Evolutionary conservation across 2,113 vertebrate species (phyloP), one percentile per base, ranked within the genome.

Genomic region (Cyanistes caeruleus): DNA sequence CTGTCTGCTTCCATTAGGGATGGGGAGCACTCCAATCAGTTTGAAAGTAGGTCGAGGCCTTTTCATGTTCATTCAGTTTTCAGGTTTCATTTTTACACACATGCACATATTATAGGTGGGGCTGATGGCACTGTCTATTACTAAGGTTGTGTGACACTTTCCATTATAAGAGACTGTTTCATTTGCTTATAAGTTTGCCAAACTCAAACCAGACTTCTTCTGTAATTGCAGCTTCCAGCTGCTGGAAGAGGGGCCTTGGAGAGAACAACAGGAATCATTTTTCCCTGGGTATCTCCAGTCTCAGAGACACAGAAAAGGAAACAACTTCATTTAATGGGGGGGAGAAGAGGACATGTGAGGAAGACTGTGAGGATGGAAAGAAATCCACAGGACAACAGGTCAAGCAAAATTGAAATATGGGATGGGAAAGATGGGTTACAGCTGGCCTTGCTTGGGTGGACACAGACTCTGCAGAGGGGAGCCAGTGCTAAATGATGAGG

Each of bases 1-100:
- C 87, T 94, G 95, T 96, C 95, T 93, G 30, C 52, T 95, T 86
- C 82, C 75, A 93, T 96, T 96, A 96, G 76, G 52, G 76, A 83
- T n/a, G 56, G 88, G 75, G 93, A 92, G 72, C 58, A 77, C 10
- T 5, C 60, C 73, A 84, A 93, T 86, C 79, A 41, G 60, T 90
- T 24, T 96, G 95, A 77, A 93, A 96, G 92, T 86, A 94, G 95
- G 95, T 94, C 56, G 46, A 87, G 95, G 85, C 92, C 94, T 95
- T 96, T 95, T 96, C 93, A 89, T 86, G 92, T 95, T 97, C 95
- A 56, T 90, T 96, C 95, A 74, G 62, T 87, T 96, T 93, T 95
- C 96, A 89, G 89, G 81, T 82, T 93, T 93, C 95, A 88, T 93
- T 94, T 95, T 93, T 67, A 81, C 74, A 91, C 7, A 5, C 79